Base-by-base conservation (phyloP, 2,888 invertebrate genomes). In the Coelinius sp. region DNA sequence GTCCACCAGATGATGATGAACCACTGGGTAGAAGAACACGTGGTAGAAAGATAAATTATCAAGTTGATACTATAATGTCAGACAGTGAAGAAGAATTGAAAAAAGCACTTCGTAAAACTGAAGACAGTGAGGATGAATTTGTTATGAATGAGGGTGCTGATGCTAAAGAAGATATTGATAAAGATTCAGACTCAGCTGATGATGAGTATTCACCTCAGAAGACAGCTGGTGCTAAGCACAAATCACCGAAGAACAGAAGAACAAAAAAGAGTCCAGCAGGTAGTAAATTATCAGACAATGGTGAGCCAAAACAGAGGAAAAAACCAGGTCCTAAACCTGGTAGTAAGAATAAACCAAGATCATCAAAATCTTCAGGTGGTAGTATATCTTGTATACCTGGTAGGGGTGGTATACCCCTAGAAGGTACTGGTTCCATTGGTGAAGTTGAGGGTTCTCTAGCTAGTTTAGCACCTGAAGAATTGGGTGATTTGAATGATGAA, bases 41-140 rank as follows among this genome's bases (percentile, higher is more conserved):
- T 5, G 94, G 94, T 75, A 90, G 91, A 79, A 93, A 93, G 87
- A 93, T 94, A 74, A 92, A 93, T 85, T 95, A 95, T 82, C 92
- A 94, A 2, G 68, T 72, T 7, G 95, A 95, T 88, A 92, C 91
- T 82, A 90, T 93, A 66, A 93, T 92, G 75, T 93, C 94, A 0
- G 94, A 94, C 84, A 93, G 92, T 63, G 94, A 93, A 83, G 94
- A 93, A 85, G 90, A 90, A 76, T 79, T 82, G 81, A 89, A 84
- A 73, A 88, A 88, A 75, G 88, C 87, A 44, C 79, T 87, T 49
- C 84, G 86, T 68, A 89, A 88, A 46, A 89, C 89, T 8, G 88
- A 88, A 63, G 89, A 90, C 73, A 90, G 88, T 80, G 90, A 88
- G 81, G 90, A 87, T 74, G 90, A 90, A 78, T 90, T 89, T 84